Evolutionary conservation across 2,797 vertebrate species (phyloP), one percentile per base, ranked within the genome.

Genomic region (Petrocephalus sullivani): DNA sequence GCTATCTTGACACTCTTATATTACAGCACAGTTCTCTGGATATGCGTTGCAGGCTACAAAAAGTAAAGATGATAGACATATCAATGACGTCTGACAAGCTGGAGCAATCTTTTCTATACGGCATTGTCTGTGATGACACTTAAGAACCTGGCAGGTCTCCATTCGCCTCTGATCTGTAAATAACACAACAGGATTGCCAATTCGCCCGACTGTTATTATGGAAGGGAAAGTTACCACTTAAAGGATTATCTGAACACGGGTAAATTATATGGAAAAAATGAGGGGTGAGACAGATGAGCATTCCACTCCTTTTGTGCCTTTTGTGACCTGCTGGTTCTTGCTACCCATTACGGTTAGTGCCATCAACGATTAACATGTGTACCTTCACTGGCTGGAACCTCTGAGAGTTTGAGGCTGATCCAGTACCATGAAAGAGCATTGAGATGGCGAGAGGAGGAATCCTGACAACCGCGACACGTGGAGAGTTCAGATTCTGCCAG

Each of bases 181-280:
- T 56, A 86, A 60, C 54, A 46, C 23, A 86, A 33, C 5, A 60
- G 56, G 56, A 19, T 58, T 9, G 51, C 23, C 5, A 10, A 56
- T 54, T 58, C 84, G 46, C 8, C 33, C 49, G 14, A 33, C 54
- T 84, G 81, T 84, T 54, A 49, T 23, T 23, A 84, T 51, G 9
- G 81, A 84, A 84, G 51, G 81, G 81, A 49, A 81, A 84, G 49
- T 54, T 49, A 12, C 81, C 49, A 84, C n/a, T 84, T 84, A 84
- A 51, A n/a, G 33, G 56, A 86, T 58, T 33, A 86, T 60, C 33
- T 60, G 84, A 58, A 60, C 28, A 58, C 0, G 21, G 19, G 54
- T 51, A 54, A 56, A 56, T 56, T 85, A 54, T 54, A 85, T 33
- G 83, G 23, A 37, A 53, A 54, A 54, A 85, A 56, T 28, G 3